Evolutionary conservation across 2,888 invertebrate species (phyloP).

Genomic region (Macrophya alboannulata): DNA sequence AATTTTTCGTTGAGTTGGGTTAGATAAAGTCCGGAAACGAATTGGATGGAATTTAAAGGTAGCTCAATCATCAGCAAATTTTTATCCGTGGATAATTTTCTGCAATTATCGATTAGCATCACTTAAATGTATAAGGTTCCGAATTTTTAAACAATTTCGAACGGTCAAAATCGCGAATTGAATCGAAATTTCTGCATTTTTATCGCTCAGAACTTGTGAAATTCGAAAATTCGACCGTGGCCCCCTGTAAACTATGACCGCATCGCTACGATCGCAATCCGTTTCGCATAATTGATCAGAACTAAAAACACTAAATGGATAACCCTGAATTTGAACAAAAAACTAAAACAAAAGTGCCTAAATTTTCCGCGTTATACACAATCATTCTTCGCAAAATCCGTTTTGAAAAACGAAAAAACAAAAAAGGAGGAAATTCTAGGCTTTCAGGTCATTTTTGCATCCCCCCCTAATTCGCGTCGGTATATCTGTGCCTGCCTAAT

Average conservation of each 20-base stretch:
- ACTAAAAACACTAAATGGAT: not conserved
- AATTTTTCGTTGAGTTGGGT: not conserved
- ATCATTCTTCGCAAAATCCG: not conserved
- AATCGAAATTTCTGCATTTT: too few species aligned
- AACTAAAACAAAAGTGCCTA: not conserved
- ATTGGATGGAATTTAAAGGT: not conserved
- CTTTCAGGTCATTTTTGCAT: not conserved
- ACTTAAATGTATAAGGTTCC: not conserved
- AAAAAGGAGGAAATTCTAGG: too few species aligned
- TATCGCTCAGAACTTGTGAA: too few species aligned
- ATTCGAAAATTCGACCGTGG: too few species aligned
- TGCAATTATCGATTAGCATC: not conserved
- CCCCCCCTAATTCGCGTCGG: not conserved
- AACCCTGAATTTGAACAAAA: not conserved
- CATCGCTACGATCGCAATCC: not conserved
- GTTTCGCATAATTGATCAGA: not conserved
- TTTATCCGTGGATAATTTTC: not conserved
- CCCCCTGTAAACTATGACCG: not conserved
- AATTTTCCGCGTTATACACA: not conserved
- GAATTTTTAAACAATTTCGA: too few species aligned
- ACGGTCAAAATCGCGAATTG: too few species aligned
- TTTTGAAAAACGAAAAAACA: not conserved
- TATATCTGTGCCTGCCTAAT: not conserved
- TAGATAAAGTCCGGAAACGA: not conserved
- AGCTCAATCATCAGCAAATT: not conserved